Conservation (phyloP, 1,140 invertebrate species). For the Aphis gossypii region DNA sequence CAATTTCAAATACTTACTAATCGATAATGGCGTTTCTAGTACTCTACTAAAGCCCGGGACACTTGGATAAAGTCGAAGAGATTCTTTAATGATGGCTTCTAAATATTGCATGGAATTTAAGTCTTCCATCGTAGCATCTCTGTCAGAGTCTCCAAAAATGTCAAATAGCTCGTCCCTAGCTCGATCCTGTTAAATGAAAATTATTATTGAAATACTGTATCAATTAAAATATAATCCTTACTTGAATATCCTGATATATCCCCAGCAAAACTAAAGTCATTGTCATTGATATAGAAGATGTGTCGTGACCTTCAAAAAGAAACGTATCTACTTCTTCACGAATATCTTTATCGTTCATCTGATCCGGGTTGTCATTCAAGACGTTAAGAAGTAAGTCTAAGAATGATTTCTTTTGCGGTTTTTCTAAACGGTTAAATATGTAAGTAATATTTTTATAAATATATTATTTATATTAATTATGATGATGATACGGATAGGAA, state of each 20-base stretch:
- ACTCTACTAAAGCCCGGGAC: constrained; percentile 70
- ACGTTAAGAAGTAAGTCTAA: constrained; percentile 71
- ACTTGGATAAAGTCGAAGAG: constrained; percentile 71
- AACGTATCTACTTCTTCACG: constrained; percentile 60
- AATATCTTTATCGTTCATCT: constrained; percentile 62
- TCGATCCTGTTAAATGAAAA: constrained; percentile 66
- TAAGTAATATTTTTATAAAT: neutral
- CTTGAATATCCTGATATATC: constrained; percentile 71
- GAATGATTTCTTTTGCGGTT: constrained; percentile 29
- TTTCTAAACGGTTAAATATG: neutral
- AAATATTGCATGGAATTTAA: constrained; percentile 71
- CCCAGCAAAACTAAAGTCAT: constrained; percentile 75
- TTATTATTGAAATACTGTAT: neutral
- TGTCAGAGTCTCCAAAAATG: constrained; percentile 67
- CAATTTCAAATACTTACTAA: constrained; percentile 62
- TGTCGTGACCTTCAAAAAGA: constrained; percentile 74
- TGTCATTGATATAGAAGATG: constrained; percentile 74
- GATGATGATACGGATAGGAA: too few species aligned
- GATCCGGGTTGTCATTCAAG: constrained; percentile 62
- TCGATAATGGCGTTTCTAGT: constrained; percentile 69
- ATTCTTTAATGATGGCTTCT: constrained; percentile 72
- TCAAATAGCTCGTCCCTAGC: constrained; percentile 69
- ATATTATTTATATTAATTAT: too few species aligned
- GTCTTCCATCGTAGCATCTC: constrained; percentile 66
- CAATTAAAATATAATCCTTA: constrained; percentile 60